Base-by-base conservation (phyloP, 1,140 invertebrate species). In the Drosophila bocki region DNA sequence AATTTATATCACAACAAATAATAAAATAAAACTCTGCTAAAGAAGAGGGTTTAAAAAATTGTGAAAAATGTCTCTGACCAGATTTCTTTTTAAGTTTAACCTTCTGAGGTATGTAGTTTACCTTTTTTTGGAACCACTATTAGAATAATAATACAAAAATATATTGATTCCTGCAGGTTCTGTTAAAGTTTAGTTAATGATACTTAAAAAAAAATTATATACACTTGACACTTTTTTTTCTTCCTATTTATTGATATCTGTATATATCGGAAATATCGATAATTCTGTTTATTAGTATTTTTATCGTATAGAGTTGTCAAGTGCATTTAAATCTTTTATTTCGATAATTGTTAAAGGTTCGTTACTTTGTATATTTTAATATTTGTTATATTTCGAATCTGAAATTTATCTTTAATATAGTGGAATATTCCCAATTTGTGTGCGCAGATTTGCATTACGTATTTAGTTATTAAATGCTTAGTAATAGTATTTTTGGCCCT, bases 1-100 rank as follows among this genome's bases (percentile, higher is more conserved):
- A 71, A 80, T 70, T 83, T 69, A 75, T 47, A 47, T 35, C 17
- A 13, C 7, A 19, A 54, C 13, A 26, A 32, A 45, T 45, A 29
- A 45, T 7, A n/a, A 15, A 35, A 54, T 35, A n/a, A 15, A 48
- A 48, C 45, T 15, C 22, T 19, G 3, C 39, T 7, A 5, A 7
- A n/a, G 35, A 57, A n/a, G 22, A 7, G 7, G 33, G 3, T 22
- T 54, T 0, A 26, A 33, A 33, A 19, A 50, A 8, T 61, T 33
- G 13, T 13, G 15, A 32, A 15, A n/a, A 15, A 53, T 33, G 17
- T 35, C 1, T 29, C 2, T 9, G 51, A 8, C 12, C 51, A 22
- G 33, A 9, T 54, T 54, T 53, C 8, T 13, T 54, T 8, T 2
- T 22, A 22, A 15, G 12, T 54, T 15, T 15, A 19, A 35, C 32